phyloP scores from a whole-genome alignment of 2,113 vertebrate species.

The Macrotis lagotis region DNA sequence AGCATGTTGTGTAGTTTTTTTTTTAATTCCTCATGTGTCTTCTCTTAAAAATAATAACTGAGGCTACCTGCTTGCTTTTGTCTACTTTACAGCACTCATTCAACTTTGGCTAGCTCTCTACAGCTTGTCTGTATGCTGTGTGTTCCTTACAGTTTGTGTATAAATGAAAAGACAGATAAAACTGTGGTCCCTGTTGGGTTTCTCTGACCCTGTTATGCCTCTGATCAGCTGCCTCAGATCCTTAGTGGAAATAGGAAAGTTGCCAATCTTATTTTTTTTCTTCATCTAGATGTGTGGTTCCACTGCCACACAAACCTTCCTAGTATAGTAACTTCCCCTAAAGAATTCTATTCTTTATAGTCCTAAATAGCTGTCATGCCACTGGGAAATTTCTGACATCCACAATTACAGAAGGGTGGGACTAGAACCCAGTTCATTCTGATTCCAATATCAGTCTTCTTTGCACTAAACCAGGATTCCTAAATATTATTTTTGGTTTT shows the following conservation, averaged over 20 bases:
- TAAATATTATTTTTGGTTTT: background rate
- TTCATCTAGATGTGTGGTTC: background rate
- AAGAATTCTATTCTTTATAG: background rate
- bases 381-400: background rate
- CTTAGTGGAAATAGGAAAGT: slow-evolving; percentile 13
- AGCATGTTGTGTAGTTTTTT: slow-evolving; percentile 54
- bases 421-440: background rate
- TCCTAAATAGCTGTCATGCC: fast-evolving
- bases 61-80: slow-evolving; percentile 64
- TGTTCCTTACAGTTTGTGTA: background rate
- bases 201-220: background rate
- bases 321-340: background rate
- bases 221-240: background rate
- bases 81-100: slow-evolving; percentile 36
- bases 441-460: background rate
- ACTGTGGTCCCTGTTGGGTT: background rate
- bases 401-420: background rate
- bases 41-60: slow-evolving; percentile 63
- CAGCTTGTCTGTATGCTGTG: background rate
- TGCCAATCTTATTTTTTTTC: background rate
- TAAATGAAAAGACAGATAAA: background rate
- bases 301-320: background rate
- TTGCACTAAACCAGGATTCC: background rate
- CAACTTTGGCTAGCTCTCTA: slow-evolving; percentile 40
- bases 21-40: slow-evolving; percentile 67